Percentiles rank a stretch among this genome's conserved stretches.
These are phyloP conservation scores for Alcedo quadribrachys DNA, from an alignment of 2,797 vertebrate genomes.

Conservation along the genomic window DNA sequence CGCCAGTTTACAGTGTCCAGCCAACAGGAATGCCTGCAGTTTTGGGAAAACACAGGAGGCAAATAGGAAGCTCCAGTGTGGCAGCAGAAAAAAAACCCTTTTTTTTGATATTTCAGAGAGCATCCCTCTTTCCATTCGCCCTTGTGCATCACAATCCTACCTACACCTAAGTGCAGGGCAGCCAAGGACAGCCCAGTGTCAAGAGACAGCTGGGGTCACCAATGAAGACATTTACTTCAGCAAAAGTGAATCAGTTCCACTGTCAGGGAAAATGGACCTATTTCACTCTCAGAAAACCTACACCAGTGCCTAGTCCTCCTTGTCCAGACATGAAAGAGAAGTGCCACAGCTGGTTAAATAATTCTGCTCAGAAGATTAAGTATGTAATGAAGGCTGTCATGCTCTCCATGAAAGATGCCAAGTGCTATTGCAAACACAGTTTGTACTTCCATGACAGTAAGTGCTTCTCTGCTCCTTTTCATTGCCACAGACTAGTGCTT, in stretches of 20 bases:
- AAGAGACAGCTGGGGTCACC: background rate
- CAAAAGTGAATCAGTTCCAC: conserved; percentile 24
- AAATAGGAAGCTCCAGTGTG: background rate
- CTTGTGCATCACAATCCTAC: background rate
- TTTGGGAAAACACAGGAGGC: background rate
- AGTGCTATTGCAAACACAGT: conserved; percentile 49
- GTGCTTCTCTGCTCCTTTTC: conserved; percentile 49
- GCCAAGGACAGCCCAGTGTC: background rate
- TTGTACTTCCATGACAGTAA: conserved; percentile 46
- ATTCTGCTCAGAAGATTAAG: conserved; percentile 56
- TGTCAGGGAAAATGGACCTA: background rate
- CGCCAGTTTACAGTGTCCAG: background rate
- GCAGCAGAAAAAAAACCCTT: background rate
- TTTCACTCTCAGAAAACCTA: conserved; percentile 30
- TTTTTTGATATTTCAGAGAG: background rate
- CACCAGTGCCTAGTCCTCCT: conserved; percentile 27
- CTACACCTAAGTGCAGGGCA: background rate
- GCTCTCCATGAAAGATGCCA: conserved; percentile 32
- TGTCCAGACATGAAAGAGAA: conserved; percentile 58
- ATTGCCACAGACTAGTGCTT: conserved; percentile 24
- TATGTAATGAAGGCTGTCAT: conserved; percentile 9
- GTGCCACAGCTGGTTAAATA: conserved; percentile 62
- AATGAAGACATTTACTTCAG: conserved; percentile 17
- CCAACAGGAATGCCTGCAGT: background rate
- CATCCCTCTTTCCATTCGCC: background rate